phyloP scores from a whole-genome alignment of 2,113 vertebrate genomes.

The Eubucco bourcierii region DNA sequence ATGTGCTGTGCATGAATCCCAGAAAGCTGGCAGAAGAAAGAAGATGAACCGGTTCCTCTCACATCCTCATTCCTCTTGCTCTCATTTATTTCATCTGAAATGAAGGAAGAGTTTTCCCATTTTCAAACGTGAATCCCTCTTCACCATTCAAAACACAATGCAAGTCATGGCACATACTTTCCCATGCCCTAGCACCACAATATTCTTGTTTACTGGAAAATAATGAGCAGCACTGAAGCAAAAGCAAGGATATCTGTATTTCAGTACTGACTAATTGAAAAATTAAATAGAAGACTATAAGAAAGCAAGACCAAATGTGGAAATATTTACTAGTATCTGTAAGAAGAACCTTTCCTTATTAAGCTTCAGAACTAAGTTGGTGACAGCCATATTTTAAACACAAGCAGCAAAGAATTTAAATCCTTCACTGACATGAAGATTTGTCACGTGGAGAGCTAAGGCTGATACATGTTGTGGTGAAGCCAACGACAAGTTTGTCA shows the following conservation, averaged over 20 bases:
- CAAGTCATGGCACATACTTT: background rate
- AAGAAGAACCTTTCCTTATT: background rate
- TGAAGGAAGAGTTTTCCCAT: background rate
- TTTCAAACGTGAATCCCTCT: background rate
- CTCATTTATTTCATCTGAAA: background rate
- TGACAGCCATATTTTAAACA: background rate
- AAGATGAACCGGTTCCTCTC: background rate
- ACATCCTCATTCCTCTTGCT: background rate
- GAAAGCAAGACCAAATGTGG: background rate
- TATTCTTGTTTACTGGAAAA: background rate
- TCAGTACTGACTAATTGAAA: background rate
- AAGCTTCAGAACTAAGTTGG: background rate
- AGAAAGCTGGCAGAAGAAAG: background rate
- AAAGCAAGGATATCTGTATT: background rate
- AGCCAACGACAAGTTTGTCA: background rate
- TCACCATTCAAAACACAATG: fast-evolving
- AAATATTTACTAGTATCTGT: background rate
- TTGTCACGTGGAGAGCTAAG: background rate
- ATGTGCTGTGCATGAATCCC: background rate
- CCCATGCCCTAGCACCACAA: background rate
- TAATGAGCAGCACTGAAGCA: background rate
- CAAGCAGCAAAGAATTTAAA: background rate
- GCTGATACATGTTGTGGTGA: background rate
- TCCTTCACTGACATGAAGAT: background rate
- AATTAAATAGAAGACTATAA: background rate